A percentile compares a stretch with the other conserved stretches of the same genome.
phyloP scores from a whole-genome alignment of 2,113 vertebrate genomes.

The Azemiops feae region DNA sequence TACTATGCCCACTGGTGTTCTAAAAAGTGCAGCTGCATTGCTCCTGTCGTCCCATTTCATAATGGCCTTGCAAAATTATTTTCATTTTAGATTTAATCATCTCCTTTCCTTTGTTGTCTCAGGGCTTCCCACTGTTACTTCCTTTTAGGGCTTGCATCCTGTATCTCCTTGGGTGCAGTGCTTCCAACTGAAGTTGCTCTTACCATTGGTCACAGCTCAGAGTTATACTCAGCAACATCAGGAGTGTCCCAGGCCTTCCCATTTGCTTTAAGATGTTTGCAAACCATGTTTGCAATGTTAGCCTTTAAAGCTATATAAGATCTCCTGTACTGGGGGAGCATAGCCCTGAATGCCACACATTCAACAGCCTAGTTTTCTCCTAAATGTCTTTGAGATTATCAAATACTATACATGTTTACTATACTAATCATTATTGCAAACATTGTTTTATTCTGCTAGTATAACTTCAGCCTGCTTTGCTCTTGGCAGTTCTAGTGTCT shows the following conservation, averaged over 20 bases:
- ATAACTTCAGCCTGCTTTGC: neutral
- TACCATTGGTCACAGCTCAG: neutral
- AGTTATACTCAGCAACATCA: neutral
- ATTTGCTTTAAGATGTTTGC: neutral
- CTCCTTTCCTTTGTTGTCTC: neutral
- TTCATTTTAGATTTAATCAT: neutral
- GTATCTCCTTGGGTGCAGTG: neutral
- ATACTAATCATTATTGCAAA: neutral
- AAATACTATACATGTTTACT: neutral
- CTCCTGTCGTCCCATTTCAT: neutral
- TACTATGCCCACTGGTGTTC: neutral
- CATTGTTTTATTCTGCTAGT: neutral
- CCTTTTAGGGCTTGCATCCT: neutral
- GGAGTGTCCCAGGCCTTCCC: neutral
- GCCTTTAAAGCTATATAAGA: neutral
- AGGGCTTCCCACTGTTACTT: neutral
- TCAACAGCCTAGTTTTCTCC: neutral
- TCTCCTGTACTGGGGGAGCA: neutral
- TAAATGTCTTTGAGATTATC: neutral
- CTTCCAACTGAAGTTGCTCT: neutral
- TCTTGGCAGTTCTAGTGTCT: neutral
- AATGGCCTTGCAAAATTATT: neutral
- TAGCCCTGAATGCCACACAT: neutral
- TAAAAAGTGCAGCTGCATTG: neutral
- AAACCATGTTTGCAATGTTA: neutral